These are phyloP conservation scores for Trachythela sp. DNA, from an alignment of 64 coral and sea anemone species.

Conservation along the genomic window DNA sequence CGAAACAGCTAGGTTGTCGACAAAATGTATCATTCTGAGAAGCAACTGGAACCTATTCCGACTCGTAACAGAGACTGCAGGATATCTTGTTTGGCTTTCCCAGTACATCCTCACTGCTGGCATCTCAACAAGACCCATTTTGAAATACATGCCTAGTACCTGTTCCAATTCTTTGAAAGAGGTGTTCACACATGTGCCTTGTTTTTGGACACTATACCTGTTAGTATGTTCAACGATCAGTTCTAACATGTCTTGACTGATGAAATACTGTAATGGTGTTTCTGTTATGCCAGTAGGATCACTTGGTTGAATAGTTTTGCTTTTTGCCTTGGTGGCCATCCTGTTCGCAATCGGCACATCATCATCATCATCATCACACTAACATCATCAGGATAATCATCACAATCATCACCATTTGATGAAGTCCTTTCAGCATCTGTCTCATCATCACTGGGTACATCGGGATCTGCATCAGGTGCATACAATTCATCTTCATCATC, in stretches of 20 bases:
- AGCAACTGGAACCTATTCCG: not conserved
- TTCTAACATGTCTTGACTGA: not conserved
- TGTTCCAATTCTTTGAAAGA: not conserved
- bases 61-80: not conserved
- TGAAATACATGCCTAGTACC: not conserved
- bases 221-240: not conserved
- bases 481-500: slow-evolving; percentile 6
- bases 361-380: too few relatives aligned
- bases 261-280: not conserved
- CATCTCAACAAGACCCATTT: not conserved
- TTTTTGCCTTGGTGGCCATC: not conserved
- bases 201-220: not conserved
- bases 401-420: too few relatives aligned
- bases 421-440: not conserved
- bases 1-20: not conserved
- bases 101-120: not conserved
- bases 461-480: not conserved
- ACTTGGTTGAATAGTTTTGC: not conserved
- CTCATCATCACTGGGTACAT: not conserved
- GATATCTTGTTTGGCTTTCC: not conserved
- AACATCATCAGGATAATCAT: too few relatives aligned
- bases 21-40: not conserved
- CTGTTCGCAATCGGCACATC: not conserved
- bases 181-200: not conserved
- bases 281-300: not conserved